phyloP scores from a whole-genome alignment of 1,140 invertebrate species.

The Drosophila quadrilineata region DNA sequence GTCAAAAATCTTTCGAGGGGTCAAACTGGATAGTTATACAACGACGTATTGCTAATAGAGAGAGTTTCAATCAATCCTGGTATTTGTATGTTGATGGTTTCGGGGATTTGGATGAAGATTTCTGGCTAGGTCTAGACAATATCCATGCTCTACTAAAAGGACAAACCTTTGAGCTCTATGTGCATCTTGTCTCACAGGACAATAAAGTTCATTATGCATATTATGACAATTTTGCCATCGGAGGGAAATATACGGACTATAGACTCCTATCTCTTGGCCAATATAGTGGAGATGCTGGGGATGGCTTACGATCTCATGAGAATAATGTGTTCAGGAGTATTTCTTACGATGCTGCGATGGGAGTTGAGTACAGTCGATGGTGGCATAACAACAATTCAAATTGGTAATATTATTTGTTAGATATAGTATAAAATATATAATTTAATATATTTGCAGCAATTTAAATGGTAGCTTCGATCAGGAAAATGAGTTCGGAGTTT shows the following conservation, averaged over 20 bases:
- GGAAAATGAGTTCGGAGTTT: conserved; percentile 19
- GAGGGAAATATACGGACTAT: conserved; percentile 10
- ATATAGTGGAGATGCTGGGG: conserved; percentile 17
- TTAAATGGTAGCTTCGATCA: conserved; percentile 15
- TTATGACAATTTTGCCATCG: conserved; percentile 20
- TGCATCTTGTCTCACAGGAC: conserved; percentile 13
- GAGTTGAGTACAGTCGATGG: conserved; percentile 28
- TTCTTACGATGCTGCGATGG: not conserved
- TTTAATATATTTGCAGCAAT: conserved; percentile 5
- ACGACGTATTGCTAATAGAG: conserved; percentile 1
- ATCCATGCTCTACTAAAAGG: conserved; percentile 10
- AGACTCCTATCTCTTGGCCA: conserved; percentile 15
- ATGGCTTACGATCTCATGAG: conserved; percentile 16
- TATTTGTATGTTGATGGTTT: conserved; percentile 19
- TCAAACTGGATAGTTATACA: conserved; percentile 24
- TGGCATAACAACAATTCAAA: conserved; percentile 17
- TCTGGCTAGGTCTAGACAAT: conserved; percentile 30
- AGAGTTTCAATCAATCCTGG: conserved; percentile 24
- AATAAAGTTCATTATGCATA: conserved; percentile 14
- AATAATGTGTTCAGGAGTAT: conserved; percentile 9
- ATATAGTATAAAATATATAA: not conserved
- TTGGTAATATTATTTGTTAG: conserved; percentile 1
- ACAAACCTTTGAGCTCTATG: conserved; percentile 14
- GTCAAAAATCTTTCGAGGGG: not conserved
- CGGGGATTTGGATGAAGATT: conserved; percentile 17